Evolutionary conservation across 2,888 invertebrate species (phyloP), one percentile per base, ranked within the genome.

Genomic region (Perdita meconis): DNA sequence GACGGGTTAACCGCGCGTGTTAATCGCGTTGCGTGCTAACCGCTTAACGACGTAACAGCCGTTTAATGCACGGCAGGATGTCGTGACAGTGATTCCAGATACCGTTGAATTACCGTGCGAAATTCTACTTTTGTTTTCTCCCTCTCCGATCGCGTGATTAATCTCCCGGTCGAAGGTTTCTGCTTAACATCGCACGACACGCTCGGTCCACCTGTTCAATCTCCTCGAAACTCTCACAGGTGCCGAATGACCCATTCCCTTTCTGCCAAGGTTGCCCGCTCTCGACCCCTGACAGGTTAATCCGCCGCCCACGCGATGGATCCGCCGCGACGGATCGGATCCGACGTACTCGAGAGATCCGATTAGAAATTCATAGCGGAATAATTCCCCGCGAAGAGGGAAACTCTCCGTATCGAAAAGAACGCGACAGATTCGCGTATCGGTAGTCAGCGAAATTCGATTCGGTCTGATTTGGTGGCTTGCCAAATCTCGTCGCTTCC

Each of bases 1-100:
- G 55, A 19, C 36, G 38, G 65, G 69, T 74, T 78, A 82, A 82
- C 73, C 70, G 65, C 65, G 38, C 64, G 56, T 73, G 61, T 61
- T 82, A 84, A 84, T 76, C 64, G 75, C 63, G 19, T 80, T 69
- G 80, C 84, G 73, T 80, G 82, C 64, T 30, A 64, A 10, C 38
- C 56, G 42, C 42, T 70, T 78, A 76, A 71, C 67, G 38, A 6
- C 78, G 57, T 73, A 70, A 57, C 56, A 66, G 61, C 50, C 67
- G 59, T 72, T 70, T 68, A 71, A 67, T 42, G 47, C 73, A 57
- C 60, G 69, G 60, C 60, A 51, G 47, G 38, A 30, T 74, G 61
- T 47, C 68, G 68, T 72, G 72, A 69, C 53, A 40, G 57, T 59
- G 76, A 82, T 79, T 44, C n/a, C 30, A 24, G 69, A 76, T 82